phyloP scores from a whole-genome alignment of 2,888 invertebrate species.

The Rhyacophila evoluta region DNA sequence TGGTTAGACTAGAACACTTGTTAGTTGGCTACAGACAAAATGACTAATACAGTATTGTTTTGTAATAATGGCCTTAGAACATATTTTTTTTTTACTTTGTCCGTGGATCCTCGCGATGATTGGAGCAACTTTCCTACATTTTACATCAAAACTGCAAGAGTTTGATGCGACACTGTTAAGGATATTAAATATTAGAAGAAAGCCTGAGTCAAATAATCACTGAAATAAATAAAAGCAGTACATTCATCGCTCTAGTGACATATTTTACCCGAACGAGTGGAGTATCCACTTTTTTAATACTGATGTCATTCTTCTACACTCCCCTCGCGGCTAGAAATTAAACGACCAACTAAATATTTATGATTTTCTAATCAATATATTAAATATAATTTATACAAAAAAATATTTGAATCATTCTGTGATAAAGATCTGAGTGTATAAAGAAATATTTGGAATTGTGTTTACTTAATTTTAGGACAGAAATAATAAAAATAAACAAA shows the following conservation, averaged over 20 bases:
- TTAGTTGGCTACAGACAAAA: background rate
- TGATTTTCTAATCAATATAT: background rate
- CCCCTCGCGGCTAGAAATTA: constrained; percentile 70
- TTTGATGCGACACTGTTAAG: constrained; percentile 8
- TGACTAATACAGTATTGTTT: background rate
- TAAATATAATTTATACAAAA: background rate
- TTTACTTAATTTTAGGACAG: background rate
- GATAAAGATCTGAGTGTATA: background rate
- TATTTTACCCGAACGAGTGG: constrained; percentile 62
- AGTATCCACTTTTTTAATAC: constrained; percentile 53
- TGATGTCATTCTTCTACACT: constrained; percentile 61
- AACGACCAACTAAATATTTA: constrained; percentile 61
- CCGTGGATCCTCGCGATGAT: background rate
- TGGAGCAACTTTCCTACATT: background rate
- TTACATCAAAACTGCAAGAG: background rate
- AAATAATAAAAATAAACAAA: background rate
- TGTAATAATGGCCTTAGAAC: background rate
- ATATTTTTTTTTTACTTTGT: background rate
- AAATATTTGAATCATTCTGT: background rate
- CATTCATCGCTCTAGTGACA: constrained; percentile 50
- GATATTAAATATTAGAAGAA: constrained; percentile 3
- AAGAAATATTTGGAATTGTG: background rate
- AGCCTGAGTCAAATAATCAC: constrained; percentile 6
- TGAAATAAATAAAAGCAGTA: constrained; percentile 43
- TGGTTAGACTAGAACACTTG: background rate